These are phyloP conservation scores for Chrysocyon brachyurus DNA, from an alignment of 2,797 vertebrate genomes.

Conservation along the genomic window DNA sequence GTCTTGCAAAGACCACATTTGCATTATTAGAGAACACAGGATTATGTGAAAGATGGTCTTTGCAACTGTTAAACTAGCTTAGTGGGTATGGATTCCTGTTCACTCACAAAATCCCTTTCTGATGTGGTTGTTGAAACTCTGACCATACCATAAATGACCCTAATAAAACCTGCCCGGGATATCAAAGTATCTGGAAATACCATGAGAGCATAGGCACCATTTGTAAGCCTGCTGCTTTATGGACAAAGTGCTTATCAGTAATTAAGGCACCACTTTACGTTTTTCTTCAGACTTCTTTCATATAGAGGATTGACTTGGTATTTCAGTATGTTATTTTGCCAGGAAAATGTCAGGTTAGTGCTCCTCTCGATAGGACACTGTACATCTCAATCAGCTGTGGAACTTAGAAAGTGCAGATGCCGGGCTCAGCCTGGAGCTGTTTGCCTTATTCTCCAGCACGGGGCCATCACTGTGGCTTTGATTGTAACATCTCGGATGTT, in stretches of 20 bases:
- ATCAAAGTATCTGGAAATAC: background rate
- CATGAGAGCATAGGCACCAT: fast-evolving
- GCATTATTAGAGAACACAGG: background rate
- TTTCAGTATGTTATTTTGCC: constrained; percentile 66
- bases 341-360: constrained; percentile 63
- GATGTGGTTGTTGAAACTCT: constrained; percentile 24
- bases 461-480: background rate
- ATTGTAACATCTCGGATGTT: background rate
- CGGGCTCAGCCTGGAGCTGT: background rate
- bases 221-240: background rate
- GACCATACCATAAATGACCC: too few relatives aligned
- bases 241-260: constrained; percentile 33
- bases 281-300: constrained; percentile 53
- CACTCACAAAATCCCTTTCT: constrained; percentile 15
- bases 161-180: too few relatives aligned
- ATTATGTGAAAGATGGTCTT: background rate
- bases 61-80: background rate
- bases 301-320: background rate
- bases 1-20: constrained; percentile 17
- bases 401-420: background rate
- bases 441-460: background rate
- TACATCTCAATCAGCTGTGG: background rate
- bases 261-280: background rate
- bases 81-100: background rate
- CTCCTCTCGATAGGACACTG: background rate